These are phyloP conservation scores for Tenthredo mesomela DNA, from an alignment of 2,888 invertebrate species.

Conservation along the genomic window DNA sequence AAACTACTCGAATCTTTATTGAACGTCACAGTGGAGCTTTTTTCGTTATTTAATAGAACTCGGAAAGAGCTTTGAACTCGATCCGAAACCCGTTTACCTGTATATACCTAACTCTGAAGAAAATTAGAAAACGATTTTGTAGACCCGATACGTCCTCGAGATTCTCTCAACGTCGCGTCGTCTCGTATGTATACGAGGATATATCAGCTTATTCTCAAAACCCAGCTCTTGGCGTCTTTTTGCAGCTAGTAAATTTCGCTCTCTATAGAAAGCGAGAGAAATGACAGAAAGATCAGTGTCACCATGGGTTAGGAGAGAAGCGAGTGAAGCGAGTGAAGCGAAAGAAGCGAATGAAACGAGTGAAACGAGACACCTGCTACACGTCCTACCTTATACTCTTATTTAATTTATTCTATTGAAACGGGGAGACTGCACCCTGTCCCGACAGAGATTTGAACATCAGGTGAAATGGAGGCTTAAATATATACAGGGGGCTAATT, in stretches of 20 bases:
- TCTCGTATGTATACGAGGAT: not conserved
- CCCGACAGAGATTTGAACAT: not conserved
- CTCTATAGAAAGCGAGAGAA: not conserved
- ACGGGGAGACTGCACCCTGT: not conserved
- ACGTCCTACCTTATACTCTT: not conserved
- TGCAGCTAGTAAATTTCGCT: not conserved
- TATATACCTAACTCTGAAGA: not conserved
- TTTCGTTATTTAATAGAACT: not conserved
- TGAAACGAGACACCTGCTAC: conserved; percentile 37
- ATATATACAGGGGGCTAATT: conserved; percentile 4
- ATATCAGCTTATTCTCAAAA: not conserved
- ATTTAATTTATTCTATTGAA: conserved; percentile 31
- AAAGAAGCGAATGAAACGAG: not conserved
- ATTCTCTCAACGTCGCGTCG: not conserved
- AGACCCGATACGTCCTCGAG: conserved; percentile 12
- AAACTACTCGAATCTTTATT: not conserved
- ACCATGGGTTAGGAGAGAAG: not conserved
- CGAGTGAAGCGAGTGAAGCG: not conserved
- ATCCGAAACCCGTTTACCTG: not conserved
- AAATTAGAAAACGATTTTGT: conserved; percentile 21
- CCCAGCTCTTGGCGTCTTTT: conserved; percentile 1
- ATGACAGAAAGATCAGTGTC: conserved; percentile 30
- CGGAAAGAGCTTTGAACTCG: not conserved
- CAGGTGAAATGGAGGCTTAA: conserved; percentile 16
- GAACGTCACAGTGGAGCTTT: not conserved